phyloP scores from a whole-genome alignment of 37 sponge, comb jelly and placozoan genomes.

The Tethya wilhelma region DNA sequence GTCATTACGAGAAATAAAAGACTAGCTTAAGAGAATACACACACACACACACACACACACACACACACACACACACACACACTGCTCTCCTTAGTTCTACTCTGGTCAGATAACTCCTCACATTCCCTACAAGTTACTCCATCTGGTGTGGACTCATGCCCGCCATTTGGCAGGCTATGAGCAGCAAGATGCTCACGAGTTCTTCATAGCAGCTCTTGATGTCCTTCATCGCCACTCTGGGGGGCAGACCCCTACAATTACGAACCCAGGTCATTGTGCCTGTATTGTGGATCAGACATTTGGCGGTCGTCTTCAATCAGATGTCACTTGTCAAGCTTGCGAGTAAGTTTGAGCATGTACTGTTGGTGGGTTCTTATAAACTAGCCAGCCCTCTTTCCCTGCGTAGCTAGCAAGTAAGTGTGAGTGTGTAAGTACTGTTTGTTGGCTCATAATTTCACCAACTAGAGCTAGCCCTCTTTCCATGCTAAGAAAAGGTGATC shows the following conservation, averaged over 20 bases:
- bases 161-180: constrained; percentile 96
- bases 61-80: no score
- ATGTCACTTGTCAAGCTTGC: constrained; percentile 86
- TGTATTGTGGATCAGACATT: constrained; percentile 93
- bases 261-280: constrained; percentile 63
- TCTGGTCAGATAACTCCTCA: constrained; percentile 76
- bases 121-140: constrained; percentile 90
- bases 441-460: no score
- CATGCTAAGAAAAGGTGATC: no score
- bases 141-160: constrained; percentile 96
- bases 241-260: constrained; percentile 71
- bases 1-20: no score
- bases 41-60: no score
- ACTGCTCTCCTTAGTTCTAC: constrained; percentile 84
- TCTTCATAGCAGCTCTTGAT: constrained; percentile 92
- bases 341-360: constrained; percentile 33
- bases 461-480: no score
- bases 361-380: no score
- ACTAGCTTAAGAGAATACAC: no score
- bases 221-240: constrained; percentile 92
- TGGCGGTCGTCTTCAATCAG: constrained; percentile 91
- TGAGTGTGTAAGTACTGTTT: no score
- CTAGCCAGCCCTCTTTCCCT: no score
- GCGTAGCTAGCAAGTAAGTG: no score
- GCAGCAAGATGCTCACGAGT: constrained; percentile 99